phyloP scores from a whole-genome alignment of 1,140 invertebrate genomes.

The Drosophila parabipectinata region DNA sequence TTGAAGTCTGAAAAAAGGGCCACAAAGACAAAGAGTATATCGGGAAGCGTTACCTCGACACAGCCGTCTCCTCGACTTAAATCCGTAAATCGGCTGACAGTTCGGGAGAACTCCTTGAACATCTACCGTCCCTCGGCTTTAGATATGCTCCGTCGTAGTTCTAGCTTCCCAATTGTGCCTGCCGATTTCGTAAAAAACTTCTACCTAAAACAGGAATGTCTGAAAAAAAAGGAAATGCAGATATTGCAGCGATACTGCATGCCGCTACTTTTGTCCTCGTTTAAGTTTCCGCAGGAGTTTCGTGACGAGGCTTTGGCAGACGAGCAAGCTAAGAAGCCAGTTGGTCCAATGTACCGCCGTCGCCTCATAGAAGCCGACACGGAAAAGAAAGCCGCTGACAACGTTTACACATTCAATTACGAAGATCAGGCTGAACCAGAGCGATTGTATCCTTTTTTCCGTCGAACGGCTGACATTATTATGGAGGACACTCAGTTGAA shows the following conservation, averaged over 20 bases:
- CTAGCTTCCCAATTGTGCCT: background rate
- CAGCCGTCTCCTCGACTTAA: background rate
- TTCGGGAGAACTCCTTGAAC: slow-evolving; percentile 1
- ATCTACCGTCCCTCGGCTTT: slow-evolving; percentile 13
- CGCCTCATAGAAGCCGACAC: background rate
- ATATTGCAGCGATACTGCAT: slow-evolving; percentile 39
- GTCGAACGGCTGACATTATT: background rate
- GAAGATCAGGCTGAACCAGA: slow-evolving; percentile 61
- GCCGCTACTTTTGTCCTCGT: slow-evolving; percentile 65
- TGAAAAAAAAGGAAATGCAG: slow-evolving; percentile 8
- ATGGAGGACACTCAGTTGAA: background rate
- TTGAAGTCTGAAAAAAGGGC: background rate
- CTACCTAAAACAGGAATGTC: background rate
- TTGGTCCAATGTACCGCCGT: slow-evolving; percentile 2
- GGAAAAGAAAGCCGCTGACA: background rate
- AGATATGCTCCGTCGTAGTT: slow-evolving; percentile 1
- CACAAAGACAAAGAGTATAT: background rate
- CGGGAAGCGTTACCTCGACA: background rate
- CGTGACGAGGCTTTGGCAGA: slow-evolving; percentile 13
- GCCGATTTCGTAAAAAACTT: slow-evolving; percentile 19
- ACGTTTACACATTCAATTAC: slow-evolving; percentile 29
- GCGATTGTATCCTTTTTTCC: slow-evolving; percentile 54
- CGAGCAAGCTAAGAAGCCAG: background rate
- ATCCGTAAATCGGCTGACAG: background rate
- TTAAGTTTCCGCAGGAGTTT: slow-evolving; percentile 70